Evolutionary conservation across 2,888 invertebrate species (phyloP).

Genomic region (Protodeltote pygarga): DNA sequence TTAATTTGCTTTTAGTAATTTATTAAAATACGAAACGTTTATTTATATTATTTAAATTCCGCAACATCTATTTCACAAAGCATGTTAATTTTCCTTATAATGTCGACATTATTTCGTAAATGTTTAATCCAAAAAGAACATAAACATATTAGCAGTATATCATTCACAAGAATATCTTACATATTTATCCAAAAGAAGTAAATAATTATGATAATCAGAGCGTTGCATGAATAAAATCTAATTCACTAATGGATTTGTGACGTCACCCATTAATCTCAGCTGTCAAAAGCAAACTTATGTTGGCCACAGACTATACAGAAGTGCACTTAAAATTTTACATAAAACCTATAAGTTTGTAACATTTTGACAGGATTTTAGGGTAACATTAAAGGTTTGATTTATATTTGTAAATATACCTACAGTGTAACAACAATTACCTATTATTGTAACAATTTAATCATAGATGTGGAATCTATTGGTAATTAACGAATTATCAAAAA

Average conservation of each 20-base stretch:
- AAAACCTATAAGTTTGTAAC: background rate
- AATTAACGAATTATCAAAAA: too few relatives aligned
- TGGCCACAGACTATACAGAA: conserved; percentile 23
- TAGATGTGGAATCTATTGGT: too few relatives aligned
- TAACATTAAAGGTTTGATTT: too few relatives aligned
- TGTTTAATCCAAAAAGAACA: conserved; percentile 14
- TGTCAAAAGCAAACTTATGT: conserved; percentile 37
- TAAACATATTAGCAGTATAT: conserved; percentile 4
- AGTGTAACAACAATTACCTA: too few relatives aligned
- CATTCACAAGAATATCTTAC: background rate
- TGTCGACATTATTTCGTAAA: conserved; percentile 12
- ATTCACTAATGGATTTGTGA: conserved; percentile 46
- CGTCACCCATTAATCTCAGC: conserved; percentile 34
- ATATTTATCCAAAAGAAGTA: conserved; percentile 13
- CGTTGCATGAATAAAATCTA: conserved; percentile 29
- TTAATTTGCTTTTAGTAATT: too few relatives aligned
- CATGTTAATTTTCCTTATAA: too few relatives aligned
- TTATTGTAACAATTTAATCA: too few relatives aligned
- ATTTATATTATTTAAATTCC: too few relatives aligned
- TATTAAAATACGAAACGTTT: too few relatives aligned
- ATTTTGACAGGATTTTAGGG: background rate
- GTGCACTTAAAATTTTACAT: conserved; percentile 6
- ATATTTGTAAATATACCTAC: too few relatives aligned
- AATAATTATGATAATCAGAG: conserved; percentile 29
- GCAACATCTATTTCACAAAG: too few relatives aligned